Evolutionary conservation across 2,113 vertebrate genomes (phyloP).

Genomic region (Thryonomys swinderianus): DNA sequence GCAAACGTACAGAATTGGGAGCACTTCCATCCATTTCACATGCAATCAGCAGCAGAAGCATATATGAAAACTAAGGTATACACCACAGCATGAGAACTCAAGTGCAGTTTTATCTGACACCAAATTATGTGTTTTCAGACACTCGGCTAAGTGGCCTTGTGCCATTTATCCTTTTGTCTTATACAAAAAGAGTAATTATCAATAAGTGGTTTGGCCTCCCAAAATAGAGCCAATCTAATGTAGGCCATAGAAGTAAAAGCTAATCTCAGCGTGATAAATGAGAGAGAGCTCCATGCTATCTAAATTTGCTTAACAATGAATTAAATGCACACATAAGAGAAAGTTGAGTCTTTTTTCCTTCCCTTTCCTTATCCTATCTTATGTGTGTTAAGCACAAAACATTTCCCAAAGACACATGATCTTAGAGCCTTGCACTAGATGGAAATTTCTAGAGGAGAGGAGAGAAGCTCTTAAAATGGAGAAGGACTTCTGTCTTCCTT

Average conservation of each 20-base stretch:
- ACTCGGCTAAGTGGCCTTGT: neutral
- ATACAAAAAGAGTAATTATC: slow-evolving; percentile 48
- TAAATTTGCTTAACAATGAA: slow-evolving; percentile 42
- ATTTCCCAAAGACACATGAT: neutral
- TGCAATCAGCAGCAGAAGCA: neutral
- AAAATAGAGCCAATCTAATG: slow-evolving; percentile 55
- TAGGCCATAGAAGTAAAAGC: slow-evolving; percentile 45
- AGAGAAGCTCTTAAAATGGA: neutral
- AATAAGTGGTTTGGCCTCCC: slow-evolving; percentile 48
- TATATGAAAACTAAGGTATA: neutral
- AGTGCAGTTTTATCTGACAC: neutral
- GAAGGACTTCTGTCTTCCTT: neutral
- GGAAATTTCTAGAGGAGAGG: neutral
- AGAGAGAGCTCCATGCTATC: neutral
- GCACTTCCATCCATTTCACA: neutral
- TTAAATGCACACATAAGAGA: neutral
- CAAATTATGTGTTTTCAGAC: slow-evolving; percentile 1
- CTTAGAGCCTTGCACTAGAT: neutral
- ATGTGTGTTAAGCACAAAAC: neutral
- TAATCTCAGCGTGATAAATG: slow-evolving; percentile 50
- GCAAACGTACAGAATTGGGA: neutral
- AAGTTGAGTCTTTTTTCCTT: neutral
- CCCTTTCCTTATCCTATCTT: neutral
- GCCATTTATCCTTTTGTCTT: slow-evolving; percentile 34
- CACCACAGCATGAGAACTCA: neutral